A percentile compares a stretch with the other conserved stretches of the same genome.
Evolutionary conservation across 2,113 vertebrate species (phyloP).

Genomic region (Athene cunicularia): DNA sequence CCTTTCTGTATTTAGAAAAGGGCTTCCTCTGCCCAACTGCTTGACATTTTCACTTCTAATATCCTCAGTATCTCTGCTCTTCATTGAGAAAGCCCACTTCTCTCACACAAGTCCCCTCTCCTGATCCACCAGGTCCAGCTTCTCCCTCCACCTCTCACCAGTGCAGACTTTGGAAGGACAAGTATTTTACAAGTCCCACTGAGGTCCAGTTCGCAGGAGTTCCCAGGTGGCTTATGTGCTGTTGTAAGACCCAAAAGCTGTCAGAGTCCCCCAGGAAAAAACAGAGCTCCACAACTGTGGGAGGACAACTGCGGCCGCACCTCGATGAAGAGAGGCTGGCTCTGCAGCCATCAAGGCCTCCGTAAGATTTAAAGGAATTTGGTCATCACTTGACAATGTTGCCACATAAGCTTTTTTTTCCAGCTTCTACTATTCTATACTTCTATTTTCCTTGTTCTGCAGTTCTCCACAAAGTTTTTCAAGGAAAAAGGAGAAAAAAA

Average conservation of each 20-base stretch:
- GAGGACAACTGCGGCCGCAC: fast-evolving
- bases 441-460: neutral
- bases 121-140: neutral
- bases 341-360: neutral
- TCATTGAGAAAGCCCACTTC: neutral
- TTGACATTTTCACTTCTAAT: neutral
- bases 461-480: neutral
- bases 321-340: neutral
- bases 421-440: neutral
- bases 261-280: neutral
- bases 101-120: neutral
- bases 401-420: neutral
- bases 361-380: neutral
- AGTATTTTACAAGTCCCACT: neutral
- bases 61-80: neutral
- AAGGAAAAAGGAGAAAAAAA: neutral
- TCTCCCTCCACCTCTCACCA: neutral
- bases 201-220: neutral
- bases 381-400: neutral
- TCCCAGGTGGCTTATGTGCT: neutral
- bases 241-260: neutral
- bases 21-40: neutral
- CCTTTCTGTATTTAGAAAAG: neutral
- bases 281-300: fast-evolving
- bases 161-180: neutral